Evolutionary conservation across 2,797 vertebrate genomes (phyloP), one percentile per base, ranked within the genome.

Genomic region (Chiroxiphia lanceolata): DNA sequence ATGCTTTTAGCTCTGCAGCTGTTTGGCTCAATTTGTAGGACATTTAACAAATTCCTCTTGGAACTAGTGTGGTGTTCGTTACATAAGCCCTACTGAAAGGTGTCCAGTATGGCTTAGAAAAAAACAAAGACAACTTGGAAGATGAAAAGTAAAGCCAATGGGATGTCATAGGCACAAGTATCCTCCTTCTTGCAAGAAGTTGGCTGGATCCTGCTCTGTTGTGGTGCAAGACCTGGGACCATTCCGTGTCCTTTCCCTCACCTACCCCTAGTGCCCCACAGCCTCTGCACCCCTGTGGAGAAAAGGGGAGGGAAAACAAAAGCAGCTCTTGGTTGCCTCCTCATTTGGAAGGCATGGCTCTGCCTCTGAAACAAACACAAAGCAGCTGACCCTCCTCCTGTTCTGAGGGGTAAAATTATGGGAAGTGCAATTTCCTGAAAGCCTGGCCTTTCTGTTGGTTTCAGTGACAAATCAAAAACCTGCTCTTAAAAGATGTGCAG

Each of bases 251-350:
- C 14, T 54, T 59, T 23, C 63, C 15, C 27, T 16, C 20, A 25
- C 10, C 16, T 21, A 8, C 6, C 23, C 9, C 3, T 3, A 3
- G 20, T 20, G 6, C 22, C 29, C 16, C 45, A 2, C 0, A 3
- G 3, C 40, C 11, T 3, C 56, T 74, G 42, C 8, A 40, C 16
- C 19, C 2, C 0, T 0, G 1, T 12, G 44, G 47, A 20, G 25
- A 12, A 40, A 53, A 59, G 12, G 5, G 5, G 5, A 36, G 23
- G 25, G 13, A 25, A 34, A 74, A 27, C 19, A 53, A 65, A 74
- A 83, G 4, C 33, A 57, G 1, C 13, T 38, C 0, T 27, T 38
- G 0, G 13, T 48, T 51, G 5, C 16, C 11, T 50, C 8, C 13
- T 67, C 7, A 0, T 31, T 45, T 59, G 69, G 23, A 84, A 68